Evolutionary conservation across 2,113 vertebrate genomes (phyloP).

Genomic region (Alaudala cheleensis): DNA sequence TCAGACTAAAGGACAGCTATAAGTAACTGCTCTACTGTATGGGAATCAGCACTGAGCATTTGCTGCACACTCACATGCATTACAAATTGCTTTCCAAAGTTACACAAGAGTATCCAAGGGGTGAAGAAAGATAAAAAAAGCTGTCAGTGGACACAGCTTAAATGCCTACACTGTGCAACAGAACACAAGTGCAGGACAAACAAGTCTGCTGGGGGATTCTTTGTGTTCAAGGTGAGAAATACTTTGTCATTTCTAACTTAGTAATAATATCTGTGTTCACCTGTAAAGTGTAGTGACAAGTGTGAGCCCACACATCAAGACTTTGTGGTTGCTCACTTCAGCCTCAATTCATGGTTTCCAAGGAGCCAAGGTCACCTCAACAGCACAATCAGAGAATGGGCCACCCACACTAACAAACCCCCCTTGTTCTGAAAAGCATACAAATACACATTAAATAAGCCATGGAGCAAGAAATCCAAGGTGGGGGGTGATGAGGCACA

Average conservation of each 20-base stretch:
- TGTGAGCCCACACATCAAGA: not conserved
- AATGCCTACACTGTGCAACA: not conserved
- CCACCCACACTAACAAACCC: not conserved
- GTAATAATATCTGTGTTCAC: fast-evolving
- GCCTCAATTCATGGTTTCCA: not conserved
- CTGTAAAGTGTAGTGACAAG: not conserved
- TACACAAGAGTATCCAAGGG: not conserved
- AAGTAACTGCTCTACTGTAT: slow-evolving; percentile 21
- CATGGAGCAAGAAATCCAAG: not conserved
- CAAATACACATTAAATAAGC: not conserved
- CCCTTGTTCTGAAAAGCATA: not conserved
- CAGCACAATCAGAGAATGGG: not conserved
- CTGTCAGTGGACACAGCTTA: not conserved
- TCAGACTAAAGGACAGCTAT: not conserved
- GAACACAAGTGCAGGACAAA: not conserved
- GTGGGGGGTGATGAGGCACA: not conserved
- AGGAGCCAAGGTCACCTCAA: not conserved
- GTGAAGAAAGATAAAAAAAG: not conserved
- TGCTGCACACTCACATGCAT: not conserved
- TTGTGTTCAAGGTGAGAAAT: fast-evolving
- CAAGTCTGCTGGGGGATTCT: not conserved
- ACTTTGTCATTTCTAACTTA: not conserved
- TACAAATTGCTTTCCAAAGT: slow-evolving; percentile 33
- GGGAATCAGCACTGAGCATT: not conserved
- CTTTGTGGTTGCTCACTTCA: not conserved